phyloP scores from a whole-genome alignment of 23 tunicate species.

The Trididemnum nubilum region DNA sequence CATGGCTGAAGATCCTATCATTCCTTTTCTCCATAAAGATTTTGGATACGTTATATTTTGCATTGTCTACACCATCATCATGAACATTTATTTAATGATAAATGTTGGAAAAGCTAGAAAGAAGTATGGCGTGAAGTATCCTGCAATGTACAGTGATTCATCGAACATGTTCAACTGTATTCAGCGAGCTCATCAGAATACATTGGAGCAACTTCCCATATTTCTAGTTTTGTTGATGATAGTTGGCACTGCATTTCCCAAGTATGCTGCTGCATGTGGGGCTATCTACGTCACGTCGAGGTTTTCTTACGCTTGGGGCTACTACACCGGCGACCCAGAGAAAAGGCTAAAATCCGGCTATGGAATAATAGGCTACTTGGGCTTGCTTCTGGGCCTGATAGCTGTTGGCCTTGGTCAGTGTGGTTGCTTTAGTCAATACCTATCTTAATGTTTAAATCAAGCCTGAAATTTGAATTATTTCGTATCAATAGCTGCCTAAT shows the following conservation, averaged over 20 bases:
- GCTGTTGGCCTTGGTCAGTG: conserved; percentile 60
- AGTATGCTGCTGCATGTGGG: conserved; percentile 74
- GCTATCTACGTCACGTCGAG: conserved; percentile 75
- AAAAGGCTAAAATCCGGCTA: conserved; percentile 80
- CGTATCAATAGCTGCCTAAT: too few species aligned
- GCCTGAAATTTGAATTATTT: too few species aligned
- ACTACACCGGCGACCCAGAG: conserved; percentile 98
- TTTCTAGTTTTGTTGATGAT: conserved; percentile 39
- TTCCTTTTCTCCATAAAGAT: conserved; percentile 67
- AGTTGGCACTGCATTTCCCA: conserved; percentile 60
- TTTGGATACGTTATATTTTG: conserved; percentile 70
- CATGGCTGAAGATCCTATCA: neutral
- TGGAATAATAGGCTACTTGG: conserved; percentile 69
- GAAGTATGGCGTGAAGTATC: conserved; percentile 69
- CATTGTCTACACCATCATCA: conserved; percentile 65
- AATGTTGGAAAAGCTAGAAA: conserved; percentile 91
- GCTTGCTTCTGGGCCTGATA: conserved; percentile 53
- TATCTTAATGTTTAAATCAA: too few species aligned
- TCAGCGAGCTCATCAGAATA: conserved; percentile 96
- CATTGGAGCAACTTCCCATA: conserved; percentile 70
- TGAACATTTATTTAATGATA: conserved; percentile 58
- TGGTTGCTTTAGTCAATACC: conserved; percentile 59
- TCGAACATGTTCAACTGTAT: conserved; percentile 76
- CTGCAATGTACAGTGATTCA: conserved; percentile 84
- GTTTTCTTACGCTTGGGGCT: conserved; percentile 96